phyloP scores from a whole-genome alignment of 2,113 vertebrate species.

The Saiga tatarica region DNA sequence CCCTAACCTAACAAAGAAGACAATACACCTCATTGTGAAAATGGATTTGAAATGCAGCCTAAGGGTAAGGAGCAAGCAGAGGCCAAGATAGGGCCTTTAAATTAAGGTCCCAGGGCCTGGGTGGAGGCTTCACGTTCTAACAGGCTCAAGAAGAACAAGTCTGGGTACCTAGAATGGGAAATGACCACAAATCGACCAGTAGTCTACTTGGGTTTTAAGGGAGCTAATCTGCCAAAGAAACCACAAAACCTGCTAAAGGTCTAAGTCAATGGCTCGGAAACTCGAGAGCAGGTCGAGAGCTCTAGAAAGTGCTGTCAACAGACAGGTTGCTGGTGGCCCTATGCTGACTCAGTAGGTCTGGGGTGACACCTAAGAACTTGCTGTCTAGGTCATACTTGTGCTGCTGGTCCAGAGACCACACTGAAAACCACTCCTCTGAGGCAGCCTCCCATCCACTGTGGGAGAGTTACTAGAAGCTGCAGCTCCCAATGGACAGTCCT shows the following conservation, averaged over 20 bases:
- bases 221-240: background rate
- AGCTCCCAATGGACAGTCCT: background rate
- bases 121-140: background rate
- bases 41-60: background rate
- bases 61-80: background rate
- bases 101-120: background rate
- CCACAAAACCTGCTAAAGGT: background rate
- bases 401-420: background rate
- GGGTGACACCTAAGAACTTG: background rate
- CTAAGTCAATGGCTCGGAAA: background rate
- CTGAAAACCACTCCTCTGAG: background rate
- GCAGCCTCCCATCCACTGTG: background rate
- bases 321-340: background rate
- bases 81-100: background rate
- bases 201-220: background rate
- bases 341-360: background rate
- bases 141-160: background rate
- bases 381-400: background rate
- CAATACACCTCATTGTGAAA: background rate
- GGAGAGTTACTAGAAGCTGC: background rate
- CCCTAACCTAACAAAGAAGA: background rate
- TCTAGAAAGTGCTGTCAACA: background rate
- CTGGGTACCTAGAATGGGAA: too few species aligned
- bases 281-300: rapidly evolving
- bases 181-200: background rate